Base-by-base conservation (phyloP, 1,140 invertebrate species). In the Drosophila kohkoa region DNA sequence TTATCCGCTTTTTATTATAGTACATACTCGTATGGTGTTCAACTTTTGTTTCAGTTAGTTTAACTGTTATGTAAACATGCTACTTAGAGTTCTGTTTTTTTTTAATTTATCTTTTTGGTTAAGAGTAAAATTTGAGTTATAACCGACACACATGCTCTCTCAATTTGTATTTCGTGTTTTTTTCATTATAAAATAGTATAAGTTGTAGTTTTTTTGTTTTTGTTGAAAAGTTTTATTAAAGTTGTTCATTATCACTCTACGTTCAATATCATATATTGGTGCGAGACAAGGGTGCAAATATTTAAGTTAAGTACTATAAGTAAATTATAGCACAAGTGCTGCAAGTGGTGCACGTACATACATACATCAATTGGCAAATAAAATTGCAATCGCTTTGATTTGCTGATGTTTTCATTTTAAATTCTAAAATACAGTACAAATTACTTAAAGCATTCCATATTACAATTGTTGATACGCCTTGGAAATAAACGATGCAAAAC, bases 251-350 rank as follows among this genome's bases (percentile, higher is more conserved):
- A 88, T 88, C 85, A 88, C 85, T 89, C 85, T 88, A 88, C 75
- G 73, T 66, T 88, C 85, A 88, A 88, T 88, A 88, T 88, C 51
- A 74, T 75, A 89, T 89, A 88, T 88, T 88, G 85, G 85, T 88
- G 85, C 85, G 48, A 88, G 81, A 88, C 75, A 88, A 78, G 70
- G 85, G 85, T 88, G 85, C 85, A 85, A 62, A 28, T 69, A 57
- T 75, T 30, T 64, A 51, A 57, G 30, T 30, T 64, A 51, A 57
- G 30, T 52, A 64, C 11, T 63, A 63, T 64, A 20, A 48, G 41
- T 60, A 72, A 46, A 43, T 67, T 49, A 41, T 63, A 71, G 55
- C 60, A 72, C 62, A 41, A 48, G 62, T 76, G 74, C 55, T 55
- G 55, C 49, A 76, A 72, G 54, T 20, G 48, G 54, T 65, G 60